Conservation (phyloP, 1,140 invertebrate species). For the Drosophila tani region DNA sequence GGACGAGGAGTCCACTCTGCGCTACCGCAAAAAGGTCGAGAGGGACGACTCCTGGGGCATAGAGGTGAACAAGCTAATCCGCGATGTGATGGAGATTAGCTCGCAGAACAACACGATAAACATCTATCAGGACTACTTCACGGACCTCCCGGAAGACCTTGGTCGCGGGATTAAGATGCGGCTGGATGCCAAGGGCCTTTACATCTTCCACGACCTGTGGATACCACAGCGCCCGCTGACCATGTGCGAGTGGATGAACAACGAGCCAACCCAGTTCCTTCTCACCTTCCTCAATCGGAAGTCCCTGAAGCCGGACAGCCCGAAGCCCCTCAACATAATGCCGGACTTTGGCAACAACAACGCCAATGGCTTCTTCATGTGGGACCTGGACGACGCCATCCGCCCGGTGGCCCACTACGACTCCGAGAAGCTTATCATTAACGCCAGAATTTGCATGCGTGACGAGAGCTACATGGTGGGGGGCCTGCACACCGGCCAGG, state of each 20-base stretch:
- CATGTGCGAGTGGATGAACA: constrained; percentile 93
- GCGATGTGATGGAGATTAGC: constrained; percentile 86
- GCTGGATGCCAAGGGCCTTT: constrained; percentile 50
- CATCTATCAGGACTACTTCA: constrained; percentile 95
- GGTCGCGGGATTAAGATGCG: constrained; percentile 55
- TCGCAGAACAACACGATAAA: constrained; percentile 95
- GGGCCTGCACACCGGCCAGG: constrained; percentile 93
- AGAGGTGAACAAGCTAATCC: constrained; percentile 65
- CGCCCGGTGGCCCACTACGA: constrained; percentile 90
- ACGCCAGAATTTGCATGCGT: constrained; percentile 93
- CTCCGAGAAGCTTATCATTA: constrained; percentile 88
- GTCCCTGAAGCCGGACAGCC: neutral
- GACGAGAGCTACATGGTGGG: constrained; percentile 92
- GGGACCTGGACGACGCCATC: constrained; percentile 95
- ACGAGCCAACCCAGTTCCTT: constrained; percentile 89
- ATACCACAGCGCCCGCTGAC: constrained; percentile 88
- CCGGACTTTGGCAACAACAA: constrained; percentile 85
- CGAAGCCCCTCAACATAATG: constrained; percentile 17
- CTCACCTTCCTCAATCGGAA: constrained; percentile 88
- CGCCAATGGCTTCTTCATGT: constrained; percentile 88
- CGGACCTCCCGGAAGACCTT: constrained; percentile 84
- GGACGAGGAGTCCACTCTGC: constrained; percentile 92
- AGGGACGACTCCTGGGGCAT: constrained; percentile 93
- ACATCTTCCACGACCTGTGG: constrained; percentile 70
- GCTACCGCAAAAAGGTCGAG: constrained; percentile 96